phyloP scores from a whole-genome alignment of 2,113 vertebrate genomes.

The Sciurus niger region DNA sequence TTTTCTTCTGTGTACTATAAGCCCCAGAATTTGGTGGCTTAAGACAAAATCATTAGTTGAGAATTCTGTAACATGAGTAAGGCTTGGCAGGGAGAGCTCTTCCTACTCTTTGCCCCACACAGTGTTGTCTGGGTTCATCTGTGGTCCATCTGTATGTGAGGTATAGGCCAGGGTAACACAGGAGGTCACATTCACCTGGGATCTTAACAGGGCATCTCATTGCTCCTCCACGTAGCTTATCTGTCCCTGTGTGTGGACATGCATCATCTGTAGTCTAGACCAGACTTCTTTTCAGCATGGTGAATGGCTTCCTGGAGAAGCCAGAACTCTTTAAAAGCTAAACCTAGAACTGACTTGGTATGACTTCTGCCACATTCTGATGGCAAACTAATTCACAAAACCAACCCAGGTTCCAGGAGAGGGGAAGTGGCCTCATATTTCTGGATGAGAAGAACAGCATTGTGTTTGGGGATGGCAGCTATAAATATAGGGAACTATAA shows the following conservation, averaged over 20 bases:
- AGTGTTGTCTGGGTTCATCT: neutral
- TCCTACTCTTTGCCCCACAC: neutral
- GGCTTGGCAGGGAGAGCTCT: neutral
- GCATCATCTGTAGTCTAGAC: neutral
- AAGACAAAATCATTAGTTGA: neutral
- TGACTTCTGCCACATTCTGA: conserved; percentile 5
- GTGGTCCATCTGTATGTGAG: neutral
- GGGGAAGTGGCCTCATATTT: neutral
- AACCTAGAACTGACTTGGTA: neutral
- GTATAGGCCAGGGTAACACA: neutral
- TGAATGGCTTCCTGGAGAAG: neutral
- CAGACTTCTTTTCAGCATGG: neutral
- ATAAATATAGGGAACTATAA: neutral
- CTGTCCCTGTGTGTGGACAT: neutral
- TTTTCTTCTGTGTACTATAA: neutral
- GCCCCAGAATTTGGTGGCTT: conserved; percentile 8
- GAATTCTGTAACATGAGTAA: neutral
- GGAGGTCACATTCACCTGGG: neutral
- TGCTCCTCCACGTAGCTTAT: neutral
- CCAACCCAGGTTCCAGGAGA: neutral
- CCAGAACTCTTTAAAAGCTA: neutral
- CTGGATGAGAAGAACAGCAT: neutral
- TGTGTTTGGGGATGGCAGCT: neutral
- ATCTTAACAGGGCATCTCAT: neutral
- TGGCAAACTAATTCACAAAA: neutral